Conservation (phyloP, 2,888 invertebrate species). For the Emmelina monodactyla region DNA sequence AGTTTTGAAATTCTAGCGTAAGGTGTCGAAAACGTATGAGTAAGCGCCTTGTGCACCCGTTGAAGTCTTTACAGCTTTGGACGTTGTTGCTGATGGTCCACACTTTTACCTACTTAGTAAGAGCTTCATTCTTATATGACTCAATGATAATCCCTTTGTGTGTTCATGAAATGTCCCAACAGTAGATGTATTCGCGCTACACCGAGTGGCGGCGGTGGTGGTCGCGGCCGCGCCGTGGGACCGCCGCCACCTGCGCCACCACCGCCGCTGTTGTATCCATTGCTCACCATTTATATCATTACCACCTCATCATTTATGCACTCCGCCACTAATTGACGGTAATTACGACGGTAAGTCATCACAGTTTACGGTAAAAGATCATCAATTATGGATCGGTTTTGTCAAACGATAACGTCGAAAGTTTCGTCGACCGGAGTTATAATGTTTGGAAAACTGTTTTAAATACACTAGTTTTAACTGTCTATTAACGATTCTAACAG, state of each 20-base stretch:
- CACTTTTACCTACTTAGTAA: no score
- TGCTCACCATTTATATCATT: constrained; percentile 55
- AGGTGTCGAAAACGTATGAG: no score
- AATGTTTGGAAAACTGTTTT: not conserved
- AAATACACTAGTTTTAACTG: not conserved
- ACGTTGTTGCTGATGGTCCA: no score
- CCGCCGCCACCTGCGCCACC: constrained; percentile 31
- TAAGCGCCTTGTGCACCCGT: no score
- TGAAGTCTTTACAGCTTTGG: no score
- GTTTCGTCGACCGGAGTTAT: not conserved
- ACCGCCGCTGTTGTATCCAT: constrained; percentile 42
- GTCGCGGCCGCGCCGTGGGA: constrained; percentile 30
- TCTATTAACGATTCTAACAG: no score
- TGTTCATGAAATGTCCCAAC: no score
- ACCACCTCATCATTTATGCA: constrained; percentile 36
- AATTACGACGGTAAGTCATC: constrained; percentile 26
- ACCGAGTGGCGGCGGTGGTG: no score
- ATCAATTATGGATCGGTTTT: not conserved
- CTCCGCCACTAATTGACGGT: constrained; percentile 25
- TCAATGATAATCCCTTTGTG: no score
- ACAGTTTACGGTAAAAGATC: constrained; percentile 16
- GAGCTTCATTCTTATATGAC: no score
- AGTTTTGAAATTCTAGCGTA: no score
- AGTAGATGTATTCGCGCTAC: no score
- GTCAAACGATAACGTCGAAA: not conserved